Percentiles rank a stretch among this genome's conserved stretches.
Evolutionary conservation across 2,113 vertebrate species (phyloP).

Genomic region (Xiphias gladius): DNA sequence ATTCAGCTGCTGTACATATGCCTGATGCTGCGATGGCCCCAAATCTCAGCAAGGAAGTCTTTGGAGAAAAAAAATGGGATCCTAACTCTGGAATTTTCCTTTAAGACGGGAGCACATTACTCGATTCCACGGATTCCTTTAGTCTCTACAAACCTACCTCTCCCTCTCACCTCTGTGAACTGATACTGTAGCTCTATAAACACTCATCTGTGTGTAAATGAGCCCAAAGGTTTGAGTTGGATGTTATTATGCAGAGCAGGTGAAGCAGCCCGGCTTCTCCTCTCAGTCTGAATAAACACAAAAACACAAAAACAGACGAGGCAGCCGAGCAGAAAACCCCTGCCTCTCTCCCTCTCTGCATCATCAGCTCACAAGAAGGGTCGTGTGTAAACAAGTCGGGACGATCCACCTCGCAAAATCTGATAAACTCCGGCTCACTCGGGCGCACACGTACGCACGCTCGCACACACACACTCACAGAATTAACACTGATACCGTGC

Average conservation of each 20-base stretch:
- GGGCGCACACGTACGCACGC: constrained; percentile 1
- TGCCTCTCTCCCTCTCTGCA: background rate
- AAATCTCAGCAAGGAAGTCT: too few species aligned
- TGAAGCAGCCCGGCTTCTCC: constrained; percentile 30
- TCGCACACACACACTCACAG: background rate
- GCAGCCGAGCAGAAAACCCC: constrained; percentile 54
- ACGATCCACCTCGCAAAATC: constrained; percentile 41
- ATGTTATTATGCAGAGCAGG: constrained; percentile 59
- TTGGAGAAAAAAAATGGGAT: too few species aligned
- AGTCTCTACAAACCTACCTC: too few species aligned
- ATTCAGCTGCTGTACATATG: too few species aligned
- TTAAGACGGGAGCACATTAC: background rate
- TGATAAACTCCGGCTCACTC: constrained; percentile 14
- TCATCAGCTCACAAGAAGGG: constrained; percentile 18
- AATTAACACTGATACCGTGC: constrained; percentile 33
- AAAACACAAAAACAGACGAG: constrained; percentile 33
- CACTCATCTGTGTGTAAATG: constrained; percentile 23
- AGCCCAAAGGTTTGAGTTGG: constrained; percentile 10
- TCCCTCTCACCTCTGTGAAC: background rate
- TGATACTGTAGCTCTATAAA: constrained; percentile 7
- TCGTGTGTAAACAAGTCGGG: constrained; percentile 39
- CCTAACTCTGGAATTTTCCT: too few species aligned
- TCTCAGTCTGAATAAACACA: constrained; percentile 45
- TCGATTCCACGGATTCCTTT: background rate
- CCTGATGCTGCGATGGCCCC: too few species aligned